These are phyloP conservation scores for Gymnarchus niloticus DNA, from an alignment of 2,113 vertebrate genomes.

Conservation along the genomic window DNA sequence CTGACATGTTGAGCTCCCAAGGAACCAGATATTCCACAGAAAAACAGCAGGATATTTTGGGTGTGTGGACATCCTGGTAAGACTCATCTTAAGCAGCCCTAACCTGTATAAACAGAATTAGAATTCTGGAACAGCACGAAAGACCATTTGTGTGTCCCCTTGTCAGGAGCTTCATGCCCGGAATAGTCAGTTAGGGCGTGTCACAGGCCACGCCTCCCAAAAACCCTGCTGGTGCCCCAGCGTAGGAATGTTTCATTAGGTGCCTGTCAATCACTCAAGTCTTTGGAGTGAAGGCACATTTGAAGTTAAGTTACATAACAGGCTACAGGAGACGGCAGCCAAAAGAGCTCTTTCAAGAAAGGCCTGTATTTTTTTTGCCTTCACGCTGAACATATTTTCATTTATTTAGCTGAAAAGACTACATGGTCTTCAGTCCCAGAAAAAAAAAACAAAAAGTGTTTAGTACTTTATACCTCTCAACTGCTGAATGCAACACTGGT, in stretches of 20 bases:
- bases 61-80: background rate
- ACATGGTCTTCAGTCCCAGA: background rate
- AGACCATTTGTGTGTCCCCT: background rate
- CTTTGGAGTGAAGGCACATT: background rate
- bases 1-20: background rate
- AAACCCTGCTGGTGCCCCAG: background rate
- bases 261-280: background rate
- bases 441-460: background rate
- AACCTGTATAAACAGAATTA: background rate
- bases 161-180: background rate
- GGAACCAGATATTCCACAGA: background rate
- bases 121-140: background rate
- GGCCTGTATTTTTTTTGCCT: background rate
- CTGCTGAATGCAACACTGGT: background rate
- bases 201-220: background rate
- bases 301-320: background rate
- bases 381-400: background rate
- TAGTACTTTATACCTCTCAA: background rate
- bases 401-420: background rate
- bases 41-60: background rate
- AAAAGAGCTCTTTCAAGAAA: background rate
- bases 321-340: background rate
- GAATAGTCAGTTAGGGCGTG: background rate
- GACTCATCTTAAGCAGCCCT: background rate
- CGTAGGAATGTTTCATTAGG: background rate